Conservation (phyloP, 2,797 vertebrate genomes). For the Periophthalmus magnuspinnatus region DNA sequence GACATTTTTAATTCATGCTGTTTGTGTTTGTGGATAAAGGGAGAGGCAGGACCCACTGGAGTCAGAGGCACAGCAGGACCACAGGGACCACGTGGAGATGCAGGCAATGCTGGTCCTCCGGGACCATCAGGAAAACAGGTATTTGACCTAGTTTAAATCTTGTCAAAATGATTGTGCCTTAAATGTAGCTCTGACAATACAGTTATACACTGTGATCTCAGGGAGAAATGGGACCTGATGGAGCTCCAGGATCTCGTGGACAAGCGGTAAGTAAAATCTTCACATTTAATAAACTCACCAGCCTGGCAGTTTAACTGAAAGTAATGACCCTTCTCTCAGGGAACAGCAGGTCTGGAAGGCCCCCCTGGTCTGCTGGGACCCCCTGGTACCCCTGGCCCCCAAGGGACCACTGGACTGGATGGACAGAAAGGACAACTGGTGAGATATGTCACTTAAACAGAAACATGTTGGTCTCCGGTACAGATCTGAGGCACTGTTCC, state of each 20-base stretch:
- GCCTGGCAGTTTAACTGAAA: background rate
- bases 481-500: background rate
- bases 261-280: slow-evolving; percentile 78
- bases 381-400: slow-evolving; percentile 86
- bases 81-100: slow-evolving; percentile 90
- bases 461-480: background rate
- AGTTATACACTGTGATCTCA: slow-evolving; percentile 50
- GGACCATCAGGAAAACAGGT: slow-evolving; percentile 86
- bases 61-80: slow-evolving; percentile 88
- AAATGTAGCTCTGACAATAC: background rate
- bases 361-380: slow-evolving; percentile 84
- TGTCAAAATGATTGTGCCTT: background rate
- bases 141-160: slow-evolving; percentile 25
- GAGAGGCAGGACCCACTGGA: slow-evolving; percentile 90
- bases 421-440: slow-evolving; percentile 94
- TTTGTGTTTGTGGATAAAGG: slow-evolving; percentile 68
- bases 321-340: slow-evolving; percentile 67
- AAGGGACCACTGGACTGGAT: slow-evolving; percentile 86
- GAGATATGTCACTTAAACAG: slow-evolving; percentile 32
- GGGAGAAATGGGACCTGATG: slow-evolving; percentile 87
- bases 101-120: slow-evolving; percentile 80
- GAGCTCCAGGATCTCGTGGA: slow-evolving; percentile 84
- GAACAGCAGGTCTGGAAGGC: slow-evolving; percentile 84
- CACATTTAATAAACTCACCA: background rate
- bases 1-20: too few relatives aligned